Percentiles rank a stretch among this genome's conserved stretches.
These are phyloP conservation scores for Gopherus evgoodei DNA, from an alignment of 2,113 vertebrate genomes.

Conservation along the genomic window DNA sequence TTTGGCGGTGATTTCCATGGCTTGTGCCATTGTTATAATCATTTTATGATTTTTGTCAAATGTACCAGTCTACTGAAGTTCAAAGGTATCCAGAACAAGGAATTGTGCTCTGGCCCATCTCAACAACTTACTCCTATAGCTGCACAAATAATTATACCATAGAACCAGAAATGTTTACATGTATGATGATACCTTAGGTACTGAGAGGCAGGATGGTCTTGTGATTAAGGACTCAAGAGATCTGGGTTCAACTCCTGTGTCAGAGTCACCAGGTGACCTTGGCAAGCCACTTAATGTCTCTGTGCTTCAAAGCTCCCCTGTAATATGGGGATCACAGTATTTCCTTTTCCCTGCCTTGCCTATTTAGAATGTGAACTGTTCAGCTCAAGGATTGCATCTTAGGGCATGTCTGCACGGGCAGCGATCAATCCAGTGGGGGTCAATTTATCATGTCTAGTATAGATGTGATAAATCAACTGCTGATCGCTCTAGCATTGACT, in stretches of 20 bases:
- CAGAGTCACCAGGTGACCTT: background rate
- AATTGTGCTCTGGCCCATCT: background rate
- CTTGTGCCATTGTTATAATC: background rate
- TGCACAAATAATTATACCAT: fast-evolving
- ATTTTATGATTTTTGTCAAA: background rate
- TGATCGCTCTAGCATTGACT: no score
- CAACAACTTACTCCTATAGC: background rate
- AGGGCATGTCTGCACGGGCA: background rate
- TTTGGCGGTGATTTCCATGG: background rate
- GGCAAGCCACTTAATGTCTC: no score
- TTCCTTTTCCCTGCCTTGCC: background rate
- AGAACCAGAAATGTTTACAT: background rate
- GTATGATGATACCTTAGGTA: background rate
- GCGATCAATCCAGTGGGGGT: no score
- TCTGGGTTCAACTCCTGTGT: background rate
- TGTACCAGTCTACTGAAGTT: background rate
- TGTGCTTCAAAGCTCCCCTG: background rate
- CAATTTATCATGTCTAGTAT: no score
- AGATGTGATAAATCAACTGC: no score
- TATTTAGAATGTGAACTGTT: background rate
- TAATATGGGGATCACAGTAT: background rate
- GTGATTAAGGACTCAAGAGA: background rate
- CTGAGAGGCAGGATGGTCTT: background rate
- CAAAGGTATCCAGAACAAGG: background rate
- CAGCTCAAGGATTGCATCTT: background rate